Evolutionary conservation across 2,113 vertebrate genomes (phyloP), one percentile per base, ranked within the genome.

Genomic region (Panthera tigris): DNA sequence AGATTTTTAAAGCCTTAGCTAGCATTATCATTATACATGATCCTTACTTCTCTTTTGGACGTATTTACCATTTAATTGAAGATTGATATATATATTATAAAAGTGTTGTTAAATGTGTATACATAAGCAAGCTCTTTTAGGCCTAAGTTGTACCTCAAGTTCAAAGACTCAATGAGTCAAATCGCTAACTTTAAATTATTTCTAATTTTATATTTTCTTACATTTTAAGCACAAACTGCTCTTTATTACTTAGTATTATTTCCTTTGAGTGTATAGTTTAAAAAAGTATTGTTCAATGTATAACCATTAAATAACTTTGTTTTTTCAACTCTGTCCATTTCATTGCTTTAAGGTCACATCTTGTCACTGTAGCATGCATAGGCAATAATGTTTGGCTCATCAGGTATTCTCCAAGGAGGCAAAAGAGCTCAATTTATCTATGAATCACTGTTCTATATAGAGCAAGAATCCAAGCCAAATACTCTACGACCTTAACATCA

Each of bases 221-320:
- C 41, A 63, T 80, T 83, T 95, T 69, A 91, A 93, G 55, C 9
- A 23, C 4, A 3, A 55, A 57, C 9, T 81, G 6, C 3, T 79
- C 8, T 68, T 81, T 79, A 50, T 73, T 33, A 33, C 29, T 48
- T 23, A 55, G 6, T 57, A 41, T 68, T 91, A 19, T 66, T 84
- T 96, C 45, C 15, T n/a, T 91, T 66, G 8, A 94, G 10, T 36
- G 61, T 61, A 31, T 23, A 81, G 19, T 36, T 91, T 79, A 23
- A 15, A 45, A 41, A 36, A 61, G 18, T 29, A 63, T 71, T 81
- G 23, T 61, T 36, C 85, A 86, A 74, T 66, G 52, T 95, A 89
- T 95, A 31, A 82, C 33, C 89, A 73, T 97, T 96, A 91, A 93
- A 94, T 48, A 78, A 80, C 57, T 57, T 93, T 96, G 31, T 68